Evolutionary conservation across 2,797 vertebrate genomes (phyloP), one percentile per base, ranked within the genome.

Genomic region (Psittacula derbiana): DNA sequence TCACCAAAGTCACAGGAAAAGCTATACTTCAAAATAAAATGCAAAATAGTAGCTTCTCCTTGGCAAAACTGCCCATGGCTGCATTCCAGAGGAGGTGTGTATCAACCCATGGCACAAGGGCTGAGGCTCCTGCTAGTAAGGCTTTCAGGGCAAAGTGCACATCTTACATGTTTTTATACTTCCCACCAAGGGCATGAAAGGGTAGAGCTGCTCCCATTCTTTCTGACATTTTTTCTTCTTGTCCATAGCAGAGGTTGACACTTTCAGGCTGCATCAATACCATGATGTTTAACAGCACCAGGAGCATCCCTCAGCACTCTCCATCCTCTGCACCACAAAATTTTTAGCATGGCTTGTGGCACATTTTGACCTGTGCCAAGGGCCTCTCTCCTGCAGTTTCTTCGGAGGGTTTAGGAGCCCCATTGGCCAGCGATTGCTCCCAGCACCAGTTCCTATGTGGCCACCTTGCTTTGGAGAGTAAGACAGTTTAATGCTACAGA

Each of bases 81-180:
- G 43, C 44, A 6, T 16, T 71, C 15, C 53, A 58, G 65, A 81
- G 41, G 24, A 88, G 23, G n/a, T 47, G 40, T 33, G 16, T 1
- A 4, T 31, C 14, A 24, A 70, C 43, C 43, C 47, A 21, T 10
- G 10, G 53, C 58, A 84, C 0, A 0, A 36, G 19, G 36, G 30
- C 27, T 80, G 57, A 80, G 55, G 13, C 27, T 94, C 30, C n/a
- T 78, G 52, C 66, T 73, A 95, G 53, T 49, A 69, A 62, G 70
- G 15, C 17, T 83, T 86, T 70, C 1, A 0, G 73, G 46, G 31
- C 53, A 95, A 90, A 92, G 76, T 25, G 33, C 46, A 49, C 1
- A 2, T 49, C 47, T 85, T 30, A 40, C 0, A 0, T 58, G 53
- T 46, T 74, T 61, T 47, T 0, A 0, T 74, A 70, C 28, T 94